Evolutionary conservation across 92 coral and sea anemone species (phyloP).

Genomic region (Blastomussa wellsi): DNA sequence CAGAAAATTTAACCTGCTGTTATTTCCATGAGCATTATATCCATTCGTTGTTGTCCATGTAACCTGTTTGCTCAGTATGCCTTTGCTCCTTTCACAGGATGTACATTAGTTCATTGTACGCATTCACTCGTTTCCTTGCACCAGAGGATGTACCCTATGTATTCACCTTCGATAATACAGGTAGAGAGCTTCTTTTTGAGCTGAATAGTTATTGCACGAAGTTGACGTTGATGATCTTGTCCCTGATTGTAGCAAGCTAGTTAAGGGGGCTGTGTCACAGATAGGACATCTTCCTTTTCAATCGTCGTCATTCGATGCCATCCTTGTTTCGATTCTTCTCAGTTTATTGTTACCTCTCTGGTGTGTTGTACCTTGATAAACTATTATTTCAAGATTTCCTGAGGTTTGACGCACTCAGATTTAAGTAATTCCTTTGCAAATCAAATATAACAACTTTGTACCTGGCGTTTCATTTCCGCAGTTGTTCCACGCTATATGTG

Average conservation of each 20-base stretch:
- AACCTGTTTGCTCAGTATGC: not conserved
- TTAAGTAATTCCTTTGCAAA: no score
- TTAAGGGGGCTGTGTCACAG: no score
- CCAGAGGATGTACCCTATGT: constrained; percentile 98
- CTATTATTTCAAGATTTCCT: no score
- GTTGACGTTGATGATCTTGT: not conserved
- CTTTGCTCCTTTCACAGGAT: constrained; percentile 48
- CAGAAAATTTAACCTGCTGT: not conserved
- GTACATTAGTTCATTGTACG: constrained; percentile 93
- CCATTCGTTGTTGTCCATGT: not conserved
- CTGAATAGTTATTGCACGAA: not conserved
- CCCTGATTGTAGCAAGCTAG: not conserved
- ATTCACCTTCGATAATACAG: constrained; percentile 95
- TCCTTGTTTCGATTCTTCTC: no score
- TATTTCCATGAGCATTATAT: no score
- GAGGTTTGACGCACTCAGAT: no score
- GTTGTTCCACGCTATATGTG: constrained; percentile 96
- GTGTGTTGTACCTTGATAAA: no score
- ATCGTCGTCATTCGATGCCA: no score
- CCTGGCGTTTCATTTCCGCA: constrained; percentile 1
- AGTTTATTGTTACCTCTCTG: no score
- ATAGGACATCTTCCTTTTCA: no score
- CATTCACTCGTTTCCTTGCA: constrained; percentile 91
- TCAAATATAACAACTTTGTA: not conserved
- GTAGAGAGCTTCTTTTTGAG: constrained; percentile 33